Conservation (phyloP, 2,888 invertebrate species). For the Drosophila fungiperda region DNA sequence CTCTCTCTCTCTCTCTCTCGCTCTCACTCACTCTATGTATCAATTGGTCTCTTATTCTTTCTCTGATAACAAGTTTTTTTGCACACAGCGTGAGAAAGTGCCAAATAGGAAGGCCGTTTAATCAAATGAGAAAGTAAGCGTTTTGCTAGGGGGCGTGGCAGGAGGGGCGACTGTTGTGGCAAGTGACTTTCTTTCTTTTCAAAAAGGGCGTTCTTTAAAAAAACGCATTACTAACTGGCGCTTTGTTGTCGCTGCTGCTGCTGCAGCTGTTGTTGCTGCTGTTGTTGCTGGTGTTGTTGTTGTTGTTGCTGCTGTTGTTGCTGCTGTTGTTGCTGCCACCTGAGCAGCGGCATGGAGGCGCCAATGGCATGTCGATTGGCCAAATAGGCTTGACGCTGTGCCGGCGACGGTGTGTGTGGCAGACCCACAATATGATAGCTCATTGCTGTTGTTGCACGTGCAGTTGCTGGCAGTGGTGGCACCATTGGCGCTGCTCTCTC, state of each 20-base stretch:
- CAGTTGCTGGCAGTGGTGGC: constrained; percentile 46
- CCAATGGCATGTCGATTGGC: constrained; percentile 84
- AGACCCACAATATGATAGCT: constrained; percentile 82
- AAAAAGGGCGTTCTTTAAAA: background rate
- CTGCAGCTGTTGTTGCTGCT: constrained; percentile 3
- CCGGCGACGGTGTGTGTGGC: constrained; percentile 83
- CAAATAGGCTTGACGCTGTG: constrained; percentile 80
- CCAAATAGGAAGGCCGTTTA: constrained; percentile 67
- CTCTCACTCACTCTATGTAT: background rate
- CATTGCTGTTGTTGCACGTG: constrained; percentile 40
- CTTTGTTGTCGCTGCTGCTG: constrained; percentile 10
- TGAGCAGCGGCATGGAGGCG: constrained; percentile 89
- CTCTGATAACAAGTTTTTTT: constrained; percentile 64
- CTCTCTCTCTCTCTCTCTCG: background rate
- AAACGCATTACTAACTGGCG: constrained; percentile 63
- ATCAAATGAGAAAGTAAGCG: constrained; percentile 69
- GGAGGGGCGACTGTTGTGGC: background rate
- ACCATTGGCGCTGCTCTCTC: constrained; percentile 42
- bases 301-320: constrained; percentile 83
- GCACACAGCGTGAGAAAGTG: constrained; percentile 73
- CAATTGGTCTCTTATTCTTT: constrained; percentile 6
- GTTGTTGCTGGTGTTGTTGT: constrained; percentile 12
- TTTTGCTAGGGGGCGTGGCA: constrained; percentile 28
- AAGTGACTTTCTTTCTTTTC: constrained; percentile 32
- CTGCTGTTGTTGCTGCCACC: constrained; percentile 85